These are phyloP conservation scores for Hemistola chrysoprasaria DNA, from an alignment of 2,888 invertebrate genomes.

Conservation along the genomic window DNA sequence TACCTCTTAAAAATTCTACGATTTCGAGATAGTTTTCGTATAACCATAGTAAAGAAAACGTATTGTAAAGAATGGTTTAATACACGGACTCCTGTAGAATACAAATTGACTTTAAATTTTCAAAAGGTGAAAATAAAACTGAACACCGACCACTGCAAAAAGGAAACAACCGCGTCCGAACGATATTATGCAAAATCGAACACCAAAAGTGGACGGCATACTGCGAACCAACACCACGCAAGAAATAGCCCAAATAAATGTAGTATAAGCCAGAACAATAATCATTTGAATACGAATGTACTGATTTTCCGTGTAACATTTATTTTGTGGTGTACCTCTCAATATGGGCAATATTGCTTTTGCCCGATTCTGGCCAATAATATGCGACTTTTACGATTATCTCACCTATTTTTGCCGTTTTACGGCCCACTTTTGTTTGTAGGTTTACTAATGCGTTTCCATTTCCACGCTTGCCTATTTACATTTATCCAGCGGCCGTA, in stretches of 20 bases:
- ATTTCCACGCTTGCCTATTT: slow-evolving; percentile 7
- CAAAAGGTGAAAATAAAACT: slow-evolving; percentile 1
- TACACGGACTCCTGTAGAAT: slow-evolving; percentile 7
- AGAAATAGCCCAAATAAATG: slow-evolving; percentile 69
- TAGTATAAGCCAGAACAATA: slow-evolving; percentile 72
- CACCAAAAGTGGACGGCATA: slow-evolving; percentile 24
- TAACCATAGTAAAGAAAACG: no score
- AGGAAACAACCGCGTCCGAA: slow-evolving; percentile 21
- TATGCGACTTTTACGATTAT: slow-evolving; percentile 38
- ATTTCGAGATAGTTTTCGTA: no score
- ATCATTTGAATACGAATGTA: slow-evolving; percentile 79
- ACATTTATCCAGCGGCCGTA: slow-evolving; percentile 21
- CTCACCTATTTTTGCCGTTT: slow-evolving; percentile 35
- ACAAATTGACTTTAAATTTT: slow-evolving; percentile 8
- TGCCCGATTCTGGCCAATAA: slow-evolving; percentile 31
- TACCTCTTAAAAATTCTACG: no score
- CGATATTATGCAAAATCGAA: slow-evolving; percentile 46
- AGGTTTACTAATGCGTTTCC: slow-evolving; percentile 18
- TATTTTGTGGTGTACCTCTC: slow-evolving; percentile 36
- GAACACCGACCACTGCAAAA: not conserved
- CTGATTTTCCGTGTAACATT: slow-evolving; percentile 57
- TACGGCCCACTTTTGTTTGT: slow-evolving; percentile 30
- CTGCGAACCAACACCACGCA: slow-evolving; percentile 35
- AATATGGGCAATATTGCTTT: slow-evolving; percentile 36
- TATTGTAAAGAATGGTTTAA: no score